Base-by-base conservation (phyloP, 2,113 vertebrate genomes). In the Hippopotamus amphibius region DNA sequence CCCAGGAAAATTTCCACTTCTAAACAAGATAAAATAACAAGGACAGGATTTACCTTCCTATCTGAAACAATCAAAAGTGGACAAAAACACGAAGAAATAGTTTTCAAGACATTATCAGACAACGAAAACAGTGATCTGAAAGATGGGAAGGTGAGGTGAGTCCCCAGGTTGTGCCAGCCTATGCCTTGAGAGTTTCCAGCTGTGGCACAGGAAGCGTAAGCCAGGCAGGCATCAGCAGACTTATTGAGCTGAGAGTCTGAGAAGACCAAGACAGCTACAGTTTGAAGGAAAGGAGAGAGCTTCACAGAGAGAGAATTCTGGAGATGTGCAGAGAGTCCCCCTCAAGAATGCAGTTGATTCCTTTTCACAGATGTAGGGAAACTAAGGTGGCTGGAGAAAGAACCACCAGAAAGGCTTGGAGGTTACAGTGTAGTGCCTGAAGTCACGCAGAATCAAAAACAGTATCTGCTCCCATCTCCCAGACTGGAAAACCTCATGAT, bases 81-180 rank as follows among this genome's bases (percentile, higher is more conserved):
- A 30, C 59, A 93, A 91, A 82, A 12, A 59, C 24, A 80, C 7
- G 46, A 93, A 88, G 19, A 90, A 89, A 69, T 10, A 15, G 43
- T 96, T 96, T 90, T n/a, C 41, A 66, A 92, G 81, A 91, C 50
- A 93, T 3, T 55, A 90, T 33, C 59, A 48, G 22, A 13, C 41
- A 86, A 92, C 7, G 26, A 89, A 79, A 82, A 88, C 15, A 41
- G 26, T 57, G 33, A 85, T 55, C 15, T 53, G 21, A 59, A 57
- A 81, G 26, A 61, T 6, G 4, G 33, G 26, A 50, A 84, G 37
- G 3, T 50, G 43, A 90, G 16, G 65, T 74, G 26, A 77, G 28
- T 79, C 41, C 46, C 83, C n/a, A 83, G 63, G 83, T 9, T n/a
- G 15, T 3, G 24, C 48, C 46, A 72, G 21, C 22, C 91, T 22